Percentiles rank a stretch among this genome's conserved stretches.
Evolutionary conservation across 2,113 vertebrate species (phyloP).

Genomic region (Tursiops truncatus): DNA sequence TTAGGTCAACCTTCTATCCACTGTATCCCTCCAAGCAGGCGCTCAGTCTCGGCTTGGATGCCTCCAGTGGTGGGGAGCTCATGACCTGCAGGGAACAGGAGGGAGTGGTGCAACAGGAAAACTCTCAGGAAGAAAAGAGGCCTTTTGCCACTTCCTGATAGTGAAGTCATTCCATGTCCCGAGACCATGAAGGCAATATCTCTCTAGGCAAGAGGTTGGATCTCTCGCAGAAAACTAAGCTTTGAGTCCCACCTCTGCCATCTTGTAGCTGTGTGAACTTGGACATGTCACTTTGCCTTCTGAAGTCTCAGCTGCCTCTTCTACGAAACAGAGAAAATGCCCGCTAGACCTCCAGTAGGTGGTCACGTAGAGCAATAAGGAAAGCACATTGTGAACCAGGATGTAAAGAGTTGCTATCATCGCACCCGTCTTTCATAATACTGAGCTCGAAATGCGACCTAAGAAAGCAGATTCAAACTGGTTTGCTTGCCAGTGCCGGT

Average conservation of each 20-base stretch:
- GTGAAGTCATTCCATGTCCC: no score
- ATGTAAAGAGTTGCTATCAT: background rate
- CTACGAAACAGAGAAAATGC: background rate
- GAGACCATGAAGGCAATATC: accelerated
- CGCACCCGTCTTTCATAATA: background rate
- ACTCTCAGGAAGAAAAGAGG: background rate
- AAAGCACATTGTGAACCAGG: background rate
- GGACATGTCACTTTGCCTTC: background rate
- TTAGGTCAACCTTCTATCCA: background rate
- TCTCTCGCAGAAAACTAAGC: background rate
- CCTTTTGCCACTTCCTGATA: background rate
- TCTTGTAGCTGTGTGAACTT: no score
- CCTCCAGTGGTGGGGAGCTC: background rate
- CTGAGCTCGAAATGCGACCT: background rate
- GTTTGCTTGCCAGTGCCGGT: background rate
- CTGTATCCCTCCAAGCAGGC: background rate
- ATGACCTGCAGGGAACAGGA: background rate
- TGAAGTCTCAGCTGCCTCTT: background rate
- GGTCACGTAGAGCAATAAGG: background rate
- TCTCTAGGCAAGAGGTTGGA: no score
- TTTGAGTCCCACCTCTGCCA: background rate
- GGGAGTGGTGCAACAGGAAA: background rate
- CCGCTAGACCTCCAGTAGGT: no score
- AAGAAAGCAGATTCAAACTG: background rate
- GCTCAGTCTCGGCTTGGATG: background rate